Conservation (phyloP, 2,797 vertebrate species). For the Echeneis naucrates region DNA sequence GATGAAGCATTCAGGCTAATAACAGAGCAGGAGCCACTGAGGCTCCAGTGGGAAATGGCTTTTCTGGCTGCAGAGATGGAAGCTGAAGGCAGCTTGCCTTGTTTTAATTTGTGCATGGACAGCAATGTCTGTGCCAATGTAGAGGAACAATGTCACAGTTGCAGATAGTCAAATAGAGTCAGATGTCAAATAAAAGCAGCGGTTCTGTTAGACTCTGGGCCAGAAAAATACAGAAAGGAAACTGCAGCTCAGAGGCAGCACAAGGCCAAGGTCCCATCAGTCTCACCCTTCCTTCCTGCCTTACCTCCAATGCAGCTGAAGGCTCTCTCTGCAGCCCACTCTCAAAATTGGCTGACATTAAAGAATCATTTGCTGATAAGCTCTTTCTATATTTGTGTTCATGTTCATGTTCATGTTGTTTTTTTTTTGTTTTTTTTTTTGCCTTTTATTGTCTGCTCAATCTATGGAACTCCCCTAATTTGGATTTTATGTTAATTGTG, state of each 20-base stretch:
- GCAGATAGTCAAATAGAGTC: conserved; percentile 9
- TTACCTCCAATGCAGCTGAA: conserved; percentile 47
- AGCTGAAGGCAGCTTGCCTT: background rate
- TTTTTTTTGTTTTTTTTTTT: background rate
- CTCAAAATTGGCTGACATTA: conserved; percentile 38
- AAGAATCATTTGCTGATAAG: conserved; percentile 14
- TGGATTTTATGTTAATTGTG: conserved; percentile 7
- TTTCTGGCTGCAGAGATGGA: background rate
- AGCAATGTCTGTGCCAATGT: background rate
- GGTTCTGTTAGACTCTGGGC: conserved; percentile 27
- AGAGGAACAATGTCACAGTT: background rate
- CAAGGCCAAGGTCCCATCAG: conserved; percentile 59
- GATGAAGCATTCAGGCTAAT: too few relatives aligned
- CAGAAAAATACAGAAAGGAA: conserved; percentile 63
- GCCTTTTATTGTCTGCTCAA: background rate
- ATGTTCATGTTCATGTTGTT: too few relatives aligned
- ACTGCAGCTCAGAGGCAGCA: conserved; percentile 48
- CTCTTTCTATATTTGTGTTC: background rate
- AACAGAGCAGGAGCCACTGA: background rate
- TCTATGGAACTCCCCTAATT: conserved; percentile 1
- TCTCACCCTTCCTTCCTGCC: conserved; percentile 61
- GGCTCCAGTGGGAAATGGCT: background rate
- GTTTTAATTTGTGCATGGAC: background rate
- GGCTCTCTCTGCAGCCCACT: conserved; percentile 8
- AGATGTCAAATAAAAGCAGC: conserved; percentile 31